Evolutionary conservation across 2,113 vertebrate genomes (phyloP), one percentile per base, ranked within the genome.

Genomic region (Marmota monax): DNA sequence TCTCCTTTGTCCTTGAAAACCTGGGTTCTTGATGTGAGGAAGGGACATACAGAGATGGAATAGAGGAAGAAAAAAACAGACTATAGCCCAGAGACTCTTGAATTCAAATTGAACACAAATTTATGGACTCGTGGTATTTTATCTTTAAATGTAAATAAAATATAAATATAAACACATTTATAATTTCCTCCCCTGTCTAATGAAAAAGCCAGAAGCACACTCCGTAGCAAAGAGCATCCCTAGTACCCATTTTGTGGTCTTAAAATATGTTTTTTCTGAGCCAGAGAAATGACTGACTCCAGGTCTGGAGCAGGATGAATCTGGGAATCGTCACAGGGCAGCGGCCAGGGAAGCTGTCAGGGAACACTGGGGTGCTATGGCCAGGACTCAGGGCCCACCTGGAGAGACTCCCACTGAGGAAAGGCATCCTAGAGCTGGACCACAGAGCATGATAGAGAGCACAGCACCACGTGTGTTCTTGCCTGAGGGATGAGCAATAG

Each of bases 71-170:
- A 18, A 32, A 58, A 96, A 63, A 27, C 8, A 69, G 63, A 69
- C 56, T 69, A 3, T 14, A 53, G 3, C 9, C 58, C 25, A 63
- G 2, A 25, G 34, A 80, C 23, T 61, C 74, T 80, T 77, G 37
- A 61, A 67, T 79, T 58, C 77, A 70, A 90, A 63, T 37, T 84
- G 78, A 95, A 58, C 27, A 39, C 6, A 48, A 5, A 51, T 22
- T 51, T 69, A 72, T 48, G 34, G 65, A 45, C 27, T 56, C 9
- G 32, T 14, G 45, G 5, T 39, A 37, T 78, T 67, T 56, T 73
- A 79, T 73, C 27, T 67, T 92, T 58, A 95, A 34, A 56, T 22
- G n/a, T 70, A 95, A 93, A 86, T 56, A 82, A 76, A 83, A 93
- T 70, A 78, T 20, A 84, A 80, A 39, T 17, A 61, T 37, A 92